A percentile compares a stretch with the other conserved stretches of the same genome.
Conservation (phyloP, 2,888 invertebrate genomes). For the Eupithecia dodoneata region DNA sequence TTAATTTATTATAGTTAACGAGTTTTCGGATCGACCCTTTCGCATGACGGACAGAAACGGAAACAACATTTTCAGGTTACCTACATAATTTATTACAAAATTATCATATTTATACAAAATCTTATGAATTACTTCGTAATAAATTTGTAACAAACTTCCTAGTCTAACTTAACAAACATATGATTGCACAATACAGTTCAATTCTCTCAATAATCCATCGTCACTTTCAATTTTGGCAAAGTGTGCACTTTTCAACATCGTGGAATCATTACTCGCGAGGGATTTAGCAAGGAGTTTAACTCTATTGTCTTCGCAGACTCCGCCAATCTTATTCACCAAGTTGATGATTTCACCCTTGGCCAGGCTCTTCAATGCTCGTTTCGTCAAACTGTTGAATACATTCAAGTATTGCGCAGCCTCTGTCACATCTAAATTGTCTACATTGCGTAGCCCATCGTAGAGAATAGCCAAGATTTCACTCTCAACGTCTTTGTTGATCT, state of each 20-base stretch:
- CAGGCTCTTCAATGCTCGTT: slow-evolving; percentile 65
- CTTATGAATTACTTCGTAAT: not conserved
- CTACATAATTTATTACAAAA: not conserved
- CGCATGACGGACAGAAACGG: not conserved
- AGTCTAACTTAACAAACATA: slow-evolving; percentile 49
- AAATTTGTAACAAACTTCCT: not conserved
- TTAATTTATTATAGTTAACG: too few species aligned
- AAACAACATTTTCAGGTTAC: not conserved
- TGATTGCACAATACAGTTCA: slow-evolving; percentile 56
- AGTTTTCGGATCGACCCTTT: not conserved
- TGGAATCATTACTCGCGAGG: slow-evolving; percentile 56
- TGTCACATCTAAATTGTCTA: slow-evolving; percentile 58
- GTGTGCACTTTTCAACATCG: slow-evolving; percentile 60
- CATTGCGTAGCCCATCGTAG: slow-evolving; percentile 59
- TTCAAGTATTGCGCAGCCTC: slow-evolving; percentile 60
- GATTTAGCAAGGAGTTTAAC: slow-evolving; percentile 61
- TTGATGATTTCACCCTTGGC: slow-evolving; percentile 64
- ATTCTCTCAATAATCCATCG: slow-evolving; percentile 52
- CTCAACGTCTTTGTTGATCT: slow-evolving; percentile 70
- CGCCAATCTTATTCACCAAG: slow-evolving; percentile 58
- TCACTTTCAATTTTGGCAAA: slow-evolving; percentile 38
- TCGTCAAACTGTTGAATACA: slow-evolving; percentile 64
- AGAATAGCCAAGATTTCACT: slow-evolving; percentile 65
- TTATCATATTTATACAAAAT: slow-evolving; percentile 15
- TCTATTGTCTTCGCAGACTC: slow-evolving; percentile 47